Percentiles rank a stretch among this genome's conserved stretches.
Conservation (phyloP, 1,140 invertebrate species). For the Cheumatopsyche charites region DNA sequence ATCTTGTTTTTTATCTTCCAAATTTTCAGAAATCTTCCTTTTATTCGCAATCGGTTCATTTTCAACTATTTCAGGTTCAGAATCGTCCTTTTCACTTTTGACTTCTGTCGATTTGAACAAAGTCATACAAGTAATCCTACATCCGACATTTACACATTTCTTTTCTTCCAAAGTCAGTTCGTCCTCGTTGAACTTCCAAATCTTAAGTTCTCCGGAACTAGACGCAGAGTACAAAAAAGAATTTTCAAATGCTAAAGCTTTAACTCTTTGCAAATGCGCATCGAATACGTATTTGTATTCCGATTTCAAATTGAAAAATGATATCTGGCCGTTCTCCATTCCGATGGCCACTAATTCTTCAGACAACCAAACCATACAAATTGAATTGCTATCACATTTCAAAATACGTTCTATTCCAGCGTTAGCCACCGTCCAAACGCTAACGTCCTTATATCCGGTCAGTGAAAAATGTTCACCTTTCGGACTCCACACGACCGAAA, state of each 20-base stretch:
- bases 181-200: slow-evolving; percentile 68
- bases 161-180: slow-evolving; percentile 61
- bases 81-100: slow-evolving; percentile 56
- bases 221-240: slow-evolving; percentile 68
- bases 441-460: slow-evolving; percentile 69
- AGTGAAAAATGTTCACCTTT: slow-evolving; percentile 76
- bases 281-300: slow-evolving; percentile 59
- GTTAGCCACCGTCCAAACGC: slow-evolving; percentile 78
- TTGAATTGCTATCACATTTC: slow-evolving; percentile 67
- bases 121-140: slow-evolving; percentile 66
- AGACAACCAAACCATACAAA: slow-evolving; percentile 67
- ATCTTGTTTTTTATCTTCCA: slow-evolving; percentile 7
- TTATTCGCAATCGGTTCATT: slow-evolving; percentile 49
- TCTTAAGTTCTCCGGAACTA: slow-evolving; percentile 79
- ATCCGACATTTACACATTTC: slow-evolving; percentile 61
- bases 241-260: slow-evolving; percentile 65
- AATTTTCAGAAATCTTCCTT: slow-evolving; percentile 53
- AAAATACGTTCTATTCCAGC: slow-evolving; percentile 69
- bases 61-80: slow-evolving; percentile 46
- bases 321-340: slow-evolving; percentile 72
- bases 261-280: slow-evolving; percentile 72
- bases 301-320: slow-evolving; percentile 65
- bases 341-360: slow-evolving; percentile 71
- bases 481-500: slow-evolving; percentile 68
- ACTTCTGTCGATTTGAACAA: slow-evolving; percentile 55